Conservation (phyloP, 1,140 invertebrate genomes). For the Lerema accius region DNA sequence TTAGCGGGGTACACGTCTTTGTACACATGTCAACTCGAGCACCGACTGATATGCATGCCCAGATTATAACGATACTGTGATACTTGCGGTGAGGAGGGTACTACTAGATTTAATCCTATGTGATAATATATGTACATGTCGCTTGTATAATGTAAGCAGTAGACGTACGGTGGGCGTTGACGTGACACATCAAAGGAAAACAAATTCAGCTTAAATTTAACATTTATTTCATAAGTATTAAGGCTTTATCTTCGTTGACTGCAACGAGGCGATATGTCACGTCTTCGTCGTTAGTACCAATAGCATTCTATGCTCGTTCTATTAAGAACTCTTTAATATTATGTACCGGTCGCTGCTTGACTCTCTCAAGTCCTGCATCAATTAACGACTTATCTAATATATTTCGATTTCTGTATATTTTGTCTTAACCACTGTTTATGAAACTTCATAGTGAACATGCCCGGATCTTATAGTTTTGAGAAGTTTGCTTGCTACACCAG, state of each 20-base stretch:
- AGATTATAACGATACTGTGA: conserved; percentile 54
- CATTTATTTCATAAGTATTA: not conserved
- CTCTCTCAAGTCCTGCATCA: conserved; percentile 20
- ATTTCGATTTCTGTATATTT: conserved; percentile 3
- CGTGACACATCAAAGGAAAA: not conserved
- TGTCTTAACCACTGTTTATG: conserved; percentile 10
- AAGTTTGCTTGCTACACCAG: conserved; percentile 23
- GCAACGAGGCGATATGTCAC: not conserved
- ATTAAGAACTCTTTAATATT: conserved; percentile 43
- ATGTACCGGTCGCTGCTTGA: conserved; percentile 58
- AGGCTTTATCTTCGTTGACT: not conserved
- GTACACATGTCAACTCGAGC: conserved; percentile 45
- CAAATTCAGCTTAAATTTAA: not conserved
- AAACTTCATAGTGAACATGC: conserved; percentile 13
- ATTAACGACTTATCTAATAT: conserved; percentile 10
- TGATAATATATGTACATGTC: conserved; percentile 55
- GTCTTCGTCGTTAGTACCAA: conserved; percentile 31
- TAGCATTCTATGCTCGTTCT: conserved; percentile 50
- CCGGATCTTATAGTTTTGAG: conserved; percentile 17
- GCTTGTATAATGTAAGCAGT: conserved; percentile 57
- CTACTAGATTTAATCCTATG: conserved; percentile 53
- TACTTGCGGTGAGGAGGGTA: conserved; percentile 51
- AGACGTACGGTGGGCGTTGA: conserved; percentile 40
- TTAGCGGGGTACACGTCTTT: conserved; percentile 43
- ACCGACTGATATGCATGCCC: conserved; percentile 67